Conservation (phyloP, 2,113 vertebrate genomes). For the Uropsilus gracilis region DNA sequence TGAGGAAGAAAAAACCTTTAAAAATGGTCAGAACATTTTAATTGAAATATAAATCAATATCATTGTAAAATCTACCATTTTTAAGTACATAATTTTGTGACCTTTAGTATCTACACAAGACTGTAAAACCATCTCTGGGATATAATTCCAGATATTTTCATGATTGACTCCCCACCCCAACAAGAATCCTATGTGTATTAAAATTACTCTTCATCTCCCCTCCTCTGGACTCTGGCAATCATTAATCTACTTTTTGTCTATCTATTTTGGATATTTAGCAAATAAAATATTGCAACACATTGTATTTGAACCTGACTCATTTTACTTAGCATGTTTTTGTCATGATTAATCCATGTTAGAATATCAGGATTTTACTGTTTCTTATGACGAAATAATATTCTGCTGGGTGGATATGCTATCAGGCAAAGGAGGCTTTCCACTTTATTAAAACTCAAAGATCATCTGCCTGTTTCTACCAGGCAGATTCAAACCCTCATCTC, state of each 20-base stretch:
- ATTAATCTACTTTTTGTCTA: neutral
- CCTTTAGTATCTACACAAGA: neutral
- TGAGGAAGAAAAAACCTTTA: neutral
- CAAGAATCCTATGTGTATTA: neutral
- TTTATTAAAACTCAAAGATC: too few species aligned
- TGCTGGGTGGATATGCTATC: neutral
- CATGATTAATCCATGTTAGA: neutral
- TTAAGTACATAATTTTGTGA: neutral
- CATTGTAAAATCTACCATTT: neutral
- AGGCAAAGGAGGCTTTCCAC: too few species aligned
- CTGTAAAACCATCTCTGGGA: neutral
- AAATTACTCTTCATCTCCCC: neutral
- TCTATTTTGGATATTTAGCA: neutral
- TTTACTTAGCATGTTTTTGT: neutral
- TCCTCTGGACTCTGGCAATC: neutral
- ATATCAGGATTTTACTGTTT: neutral
- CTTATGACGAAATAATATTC: neutral
- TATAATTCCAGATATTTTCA: neutral
- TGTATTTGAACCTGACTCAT: neutral
- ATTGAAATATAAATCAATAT: neutral
- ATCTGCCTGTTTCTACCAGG: too few species aligned
- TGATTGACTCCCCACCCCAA: too few species aligned
- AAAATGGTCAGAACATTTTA: neutral
- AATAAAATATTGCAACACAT: neutral
- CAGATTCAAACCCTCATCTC: too few species aligned